Evolutionary conservation across 2,113 vertebrate genomes (phyloP).

Genomic region (Circaetus gallicus): DNA sequence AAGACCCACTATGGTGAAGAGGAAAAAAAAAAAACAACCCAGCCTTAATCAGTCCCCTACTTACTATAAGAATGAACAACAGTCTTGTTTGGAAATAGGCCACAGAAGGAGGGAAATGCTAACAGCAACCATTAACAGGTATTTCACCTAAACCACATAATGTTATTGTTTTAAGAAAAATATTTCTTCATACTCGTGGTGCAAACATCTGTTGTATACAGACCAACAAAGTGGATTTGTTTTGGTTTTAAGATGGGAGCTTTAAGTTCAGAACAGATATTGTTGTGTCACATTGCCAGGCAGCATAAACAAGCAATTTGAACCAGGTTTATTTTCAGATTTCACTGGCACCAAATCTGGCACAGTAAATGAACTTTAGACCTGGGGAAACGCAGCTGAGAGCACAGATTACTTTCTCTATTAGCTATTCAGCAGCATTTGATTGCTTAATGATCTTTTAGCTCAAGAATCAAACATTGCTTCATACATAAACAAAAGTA

Average conservation of each 20-base stretch:
- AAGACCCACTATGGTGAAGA: not conserved
- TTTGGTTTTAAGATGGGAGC: not conserved
- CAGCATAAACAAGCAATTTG: not conserved
- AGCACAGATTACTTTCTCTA: not conserved
- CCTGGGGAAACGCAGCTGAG: not conserved
- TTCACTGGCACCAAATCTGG: not conserved
- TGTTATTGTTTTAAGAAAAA: not conserved
- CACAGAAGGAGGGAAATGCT: not conserved
- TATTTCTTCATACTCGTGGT: not conserved
- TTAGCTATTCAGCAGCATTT: not conserved
- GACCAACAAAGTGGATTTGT: not conserved
- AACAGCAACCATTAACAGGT: not conserved
- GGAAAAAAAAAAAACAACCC: not conserved
- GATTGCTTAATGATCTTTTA: constrained; percentile 19
- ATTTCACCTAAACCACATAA: not conserved
- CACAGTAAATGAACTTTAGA: not conserved
- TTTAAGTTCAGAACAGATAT: not conserved
- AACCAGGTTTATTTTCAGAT: constrained; percentile 10
- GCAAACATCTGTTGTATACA: not conserved
- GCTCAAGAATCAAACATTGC: constrained; percentile 27
- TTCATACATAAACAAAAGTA: not conserved
- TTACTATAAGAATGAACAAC: not conserved
- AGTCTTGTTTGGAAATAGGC: not conserved
- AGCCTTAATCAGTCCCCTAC: not conserved
- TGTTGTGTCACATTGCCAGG: not conserved